phyloP scores from a whole-genome alignment of 2,888 invertebrate species.

The Arctia plantaginis region DNA sequence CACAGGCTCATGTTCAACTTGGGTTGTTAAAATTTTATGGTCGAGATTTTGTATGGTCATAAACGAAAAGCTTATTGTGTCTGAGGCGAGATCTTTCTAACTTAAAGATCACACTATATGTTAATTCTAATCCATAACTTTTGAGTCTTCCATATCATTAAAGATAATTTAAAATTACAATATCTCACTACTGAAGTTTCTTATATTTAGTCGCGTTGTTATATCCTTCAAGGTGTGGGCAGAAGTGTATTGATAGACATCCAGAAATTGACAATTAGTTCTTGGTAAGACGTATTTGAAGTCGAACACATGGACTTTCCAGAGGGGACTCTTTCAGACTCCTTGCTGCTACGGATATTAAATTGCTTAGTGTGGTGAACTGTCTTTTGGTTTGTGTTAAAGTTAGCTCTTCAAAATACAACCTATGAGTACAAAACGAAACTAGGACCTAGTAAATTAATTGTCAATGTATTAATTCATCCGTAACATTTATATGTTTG shows the following conservation, averaged over 20 bases:
- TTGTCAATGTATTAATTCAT: neutral
- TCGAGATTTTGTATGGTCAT: conserved; percentile 1
- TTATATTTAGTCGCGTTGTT: neutral
- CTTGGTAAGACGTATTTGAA: neutral
- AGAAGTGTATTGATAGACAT: neutral
- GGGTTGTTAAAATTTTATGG: conserved; percentile 14
- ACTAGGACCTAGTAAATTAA: neutral
- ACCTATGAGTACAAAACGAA: no score
- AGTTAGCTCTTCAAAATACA: no score
- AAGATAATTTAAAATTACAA: neutral
- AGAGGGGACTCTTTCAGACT: neutral
- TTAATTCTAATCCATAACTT: neutral
- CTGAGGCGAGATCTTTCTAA: neutral
- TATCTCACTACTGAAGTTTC: neutral
- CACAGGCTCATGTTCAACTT: conserved; percentile 4
- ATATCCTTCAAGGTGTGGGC: neutral
- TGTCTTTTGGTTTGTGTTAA: no score
- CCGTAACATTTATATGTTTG: no score
- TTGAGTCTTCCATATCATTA: neutral
- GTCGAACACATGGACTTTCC: neutral
- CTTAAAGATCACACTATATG: neutral
- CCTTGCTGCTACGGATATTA: neutral
- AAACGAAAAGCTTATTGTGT: conserved; percentile 4
- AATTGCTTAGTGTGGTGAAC: neutral
- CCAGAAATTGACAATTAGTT: no score